phyloP scores from a whole-genome alignment of 2,888 invertebrate species.

The Calameuta filiformis region DNA sequence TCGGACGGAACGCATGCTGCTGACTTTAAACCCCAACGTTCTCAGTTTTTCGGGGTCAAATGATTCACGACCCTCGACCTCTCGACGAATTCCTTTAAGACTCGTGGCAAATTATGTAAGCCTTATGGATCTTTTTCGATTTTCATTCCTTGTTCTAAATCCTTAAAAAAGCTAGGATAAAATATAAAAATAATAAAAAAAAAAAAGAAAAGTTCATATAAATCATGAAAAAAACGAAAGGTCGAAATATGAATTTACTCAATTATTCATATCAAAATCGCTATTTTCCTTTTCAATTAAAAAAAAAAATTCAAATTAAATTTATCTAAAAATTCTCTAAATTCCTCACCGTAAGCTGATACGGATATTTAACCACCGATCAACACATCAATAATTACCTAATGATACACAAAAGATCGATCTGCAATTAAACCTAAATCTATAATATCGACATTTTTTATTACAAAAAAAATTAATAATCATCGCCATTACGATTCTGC shows the following conservation, averaged over 20 bases:
- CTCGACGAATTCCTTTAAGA: neutral
- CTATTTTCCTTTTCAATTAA: neutral
- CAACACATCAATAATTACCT: neutral
- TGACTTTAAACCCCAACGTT: neutral
- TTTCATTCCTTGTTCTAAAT: neutral
- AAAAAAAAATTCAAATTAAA: neutral
- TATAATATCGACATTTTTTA: neutral
- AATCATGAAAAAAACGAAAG: neutral
- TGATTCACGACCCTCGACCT: neutral
- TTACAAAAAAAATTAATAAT: neutral
- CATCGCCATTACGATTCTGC: neutral
- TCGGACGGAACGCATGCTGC: neutral
- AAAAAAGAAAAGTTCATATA: neutral
- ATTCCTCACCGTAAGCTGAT: too few relatives aligned
- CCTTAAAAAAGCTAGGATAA: neutral
- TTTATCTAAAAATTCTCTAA: neutral
- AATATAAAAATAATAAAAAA: neutral
- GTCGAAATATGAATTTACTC: too few relatives aligned
- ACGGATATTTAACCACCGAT: neutral
- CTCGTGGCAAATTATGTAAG: neutral
- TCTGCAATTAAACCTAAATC: conserved; percentile 1
- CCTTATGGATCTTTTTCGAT: neutral
- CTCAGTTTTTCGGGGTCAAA: neutral
- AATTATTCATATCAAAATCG: neutral
- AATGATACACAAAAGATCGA: conserved; percentile 17